Conservation (phyloP, 1,140 invertebrate genomes). For the Eupeodes corollae region DNA sequence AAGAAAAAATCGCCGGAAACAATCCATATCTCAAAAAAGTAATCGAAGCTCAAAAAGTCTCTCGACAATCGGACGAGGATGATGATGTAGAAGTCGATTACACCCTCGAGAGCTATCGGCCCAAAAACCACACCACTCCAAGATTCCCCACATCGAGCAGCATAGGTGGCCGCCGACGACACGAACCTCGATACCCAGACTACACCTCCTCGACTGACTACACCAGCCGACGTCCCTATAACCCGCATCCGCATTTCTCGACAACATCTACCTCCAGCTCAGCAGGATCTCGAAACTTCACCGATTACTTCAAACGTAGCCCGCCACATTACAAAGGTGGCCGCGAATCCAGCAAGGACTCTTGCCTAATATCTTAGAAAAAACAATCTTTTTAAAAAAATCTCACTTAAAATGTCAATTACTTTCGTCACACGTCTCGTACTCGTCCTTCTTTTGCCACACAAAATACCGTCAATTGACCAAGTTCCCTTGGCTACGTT, state of each 20-base stretch:
- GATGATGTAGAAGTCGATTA: conserved; percentile 2
- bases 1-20: conserved; percentile 27
- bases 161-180: conserved; percentile 5
- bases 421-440: too few relatives aligned
- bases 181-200: conserved; percentile 11
- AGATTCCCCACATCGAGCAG: conserved; percentile 21
- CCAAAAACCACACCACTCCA: conserved; percentile 5
- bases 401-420: too few relatives aligned
- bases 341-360: conserved; percentile 22
- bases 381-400: too few relatives aligned
- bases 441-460: too few relatives aligned
- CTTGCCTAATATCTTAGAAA: conserved; percentile 31
- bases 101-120: conserved; percentile 2
- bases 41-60: conserved; percentile 15
- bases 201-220: conserved; percentile 14
- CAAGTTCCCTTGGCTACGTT: too few relatives aligned
- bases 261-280: conserved; percentile 9
- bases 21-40: conserved; percentile 35
- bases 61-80: neutral
- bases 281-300: conserved; percentile 12
- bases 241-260: conserved; percentile 6
- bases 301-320: conserved; percentile 25
- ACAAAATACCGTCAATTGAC: too few relatives aligned
- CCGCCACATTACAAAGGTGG: conserved; percentile 3
- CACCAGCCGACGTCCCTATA: conserved; percentile 1